Percentiles rank a stretch among this genome's conserved stretches.
phyloP scores from a whole-genome alignment of 2,113 vertebrate species.

The Tachycineta bicolor region DNA sequence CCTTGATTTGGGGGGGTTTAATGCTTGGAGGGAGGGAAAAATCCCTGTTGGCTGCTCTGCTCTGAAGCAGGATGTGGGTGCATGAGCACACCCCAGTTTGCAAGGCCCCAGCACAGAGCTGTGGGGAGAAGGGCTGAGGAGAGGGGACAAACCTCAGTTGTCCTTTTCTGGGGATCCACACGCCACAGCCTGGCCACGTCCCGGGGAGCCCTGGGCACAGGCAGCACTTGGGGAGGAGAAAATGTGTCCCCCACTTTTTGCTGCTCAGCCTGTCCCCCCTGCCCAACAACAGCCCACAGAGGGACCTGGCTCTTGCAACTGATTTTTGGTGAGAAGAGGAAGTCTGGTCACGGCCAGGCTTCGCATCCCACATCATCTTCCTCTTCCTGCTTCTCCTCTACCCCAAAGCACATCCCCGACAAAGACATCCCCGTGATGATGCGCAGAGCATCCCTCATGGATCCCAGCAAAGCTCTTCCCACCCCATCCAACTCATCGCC shows the following conservation, averaged over 20 bases:
- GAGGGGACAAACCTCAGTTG: fast-evolving
- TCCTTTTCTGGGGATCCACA: neutral
- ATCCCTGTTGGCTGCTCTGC: neutral
- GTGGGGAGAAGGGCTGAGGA: neutral
- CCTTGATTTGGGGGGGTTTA: neutral
- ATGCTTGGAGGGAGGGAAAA: neutral
- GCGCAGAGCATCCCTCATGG: neutral
- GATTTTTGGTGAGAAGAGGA: neutral
- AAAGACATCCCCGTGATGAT: fast-evolving
- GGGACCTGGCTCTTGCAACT: neutral
- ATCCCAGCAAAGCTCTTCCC: neutral
- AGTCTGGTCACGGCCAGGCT: neutral
- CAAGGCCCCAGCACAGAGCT: neutral
- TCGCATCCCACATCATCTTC: neutral
- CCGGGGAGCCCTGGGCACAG: neutral
- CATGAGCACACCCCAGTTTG: neutral
- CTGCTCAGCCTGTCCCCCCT: neutral
- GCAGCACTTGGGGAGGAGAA: neutral
- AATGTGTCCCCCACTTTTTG: fast-evolving
- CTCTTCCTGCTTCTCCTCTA: neutral
- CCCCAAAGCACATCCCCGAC: neutral
- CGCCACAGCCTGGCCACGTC: neutral
- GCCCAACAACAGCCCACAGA: neutral
- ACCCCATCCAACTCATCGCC: neutral
- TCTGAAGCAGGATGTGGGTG: neutral